Evolutionary conservation across 1,140 invertebrate genomes (phyloP), one percentile per base, ranked within the genome.

Genomic region (Dinoponera quadriceps): DNA sequence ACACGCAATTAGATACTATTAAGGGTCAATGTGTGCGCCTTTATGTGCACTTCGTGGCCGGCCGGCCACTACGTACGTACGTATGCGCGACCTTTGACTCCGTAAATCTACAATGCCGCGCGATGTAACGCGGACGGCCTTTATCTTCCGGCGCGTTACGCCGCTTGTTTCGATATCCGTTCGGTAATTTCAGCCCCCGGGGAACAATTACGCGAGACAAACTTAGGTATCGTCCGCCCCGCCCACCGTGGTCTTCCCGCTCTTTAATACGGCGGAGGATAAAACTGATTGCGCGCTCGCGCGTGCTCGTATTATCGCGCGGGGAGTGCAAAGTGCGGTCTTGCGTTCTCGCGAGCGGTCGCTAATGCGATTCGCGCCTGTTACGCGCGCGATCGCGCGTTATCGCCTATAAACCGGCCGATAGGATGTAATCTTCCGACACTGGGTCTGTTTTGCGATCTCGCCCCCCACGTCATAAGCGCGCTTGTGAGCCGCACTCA

Each of bases 1-100:
- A 69, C 65, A 69, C 49, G 33, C 63, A 78, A 78, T 78, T 78
- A 78, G 75, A 78, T 68, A 69, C 63, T 44, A 80, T 80, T 80
- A 80, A 69, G n/a, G 75, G 65, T 57, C 75, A 80, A 80, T 71
- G 29, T 29, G 63, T 54, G 44, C 65, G 57, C 51, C 75, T 57
- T 80, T 80, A 54, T 80, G 57, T 80, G 75, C 75, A 80, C 65
- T 80, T 80, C 69, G 51, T 54, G n/a, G 74, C 49, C 18, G 38
- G 9, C 38, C 38, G 38, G 3, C 11, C 38, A 1, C 38, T 9
- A 1, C 38, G n/a, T n/a, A n/a, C n/a, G n/a, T n/a, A n/a, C 38
- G 29, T 44, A 11, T 9, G 51, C 14, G 18, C 22, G 33, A 78
- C 63, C 75, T 80, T 80, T 80, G 22, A 33, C 65, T 44, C 22